phyloP scores from a whole-genome alignment of 2,797 vertebrate genomes.

The Ispidina lecontei region DNA sequence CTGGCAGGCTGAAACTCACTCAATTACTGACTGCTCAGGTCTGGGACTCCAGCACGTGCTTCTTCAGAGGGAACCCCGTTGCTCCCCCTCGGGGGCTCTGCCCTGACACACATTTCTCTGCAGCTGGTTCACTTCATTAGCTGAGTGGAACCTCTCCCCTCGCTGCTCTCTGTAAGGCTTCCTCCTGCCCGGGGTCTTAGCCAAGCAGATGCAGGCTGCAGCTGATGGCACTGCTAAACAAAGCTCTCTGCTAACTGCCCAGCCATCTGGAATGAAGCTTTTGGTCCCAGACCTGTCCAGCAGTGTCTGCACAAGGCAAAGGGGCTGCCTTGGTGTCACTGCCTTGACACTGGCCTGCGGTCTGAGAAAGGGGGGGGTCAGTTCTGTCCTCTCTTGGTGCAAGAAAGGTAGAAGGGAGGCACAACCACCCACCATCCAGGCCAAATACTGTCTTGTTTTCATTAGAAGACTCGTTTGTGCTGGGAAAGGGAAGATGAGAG shows the following conservation, averaged over 20 bases:
- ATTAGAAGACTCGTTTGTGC: constrained; percentile 22
- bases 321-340: background rate
- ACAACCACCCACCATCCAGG: constrained; percentile 7
- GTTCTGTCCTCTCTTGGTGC: background rate
- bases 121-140: constrained; percentile 40
- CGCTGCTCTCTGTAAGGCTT: background rate
- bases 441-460: constrained; percentile 35
- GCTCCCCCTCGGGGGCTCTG: background rate
- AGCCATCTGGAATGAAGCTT: constrained; percentile 15
- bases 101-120: constrained; percentile 15
- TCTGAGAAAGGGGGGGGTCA: background rate
- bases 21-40: constrained; percentile 15
- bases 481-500: constrained; percentile 20
- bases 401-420: background rate
- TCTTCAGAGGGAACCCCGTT: background rate
- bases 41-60: background rate
- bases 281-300: background rate
- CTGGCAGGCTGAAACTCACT: background rate
- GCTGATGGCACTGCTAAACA: background rate
- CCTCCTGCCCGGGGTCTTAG: background rate
- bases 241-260: background rate
- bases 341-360: background rate
- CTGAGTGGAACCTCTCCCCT: background rate
- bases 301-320: background rate
- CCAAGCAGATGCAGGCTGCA: background rate